phyloP scores from a whole-genome alignment of 2,797 vertebrate species.

The Anisognathus igniventris region DNA sequence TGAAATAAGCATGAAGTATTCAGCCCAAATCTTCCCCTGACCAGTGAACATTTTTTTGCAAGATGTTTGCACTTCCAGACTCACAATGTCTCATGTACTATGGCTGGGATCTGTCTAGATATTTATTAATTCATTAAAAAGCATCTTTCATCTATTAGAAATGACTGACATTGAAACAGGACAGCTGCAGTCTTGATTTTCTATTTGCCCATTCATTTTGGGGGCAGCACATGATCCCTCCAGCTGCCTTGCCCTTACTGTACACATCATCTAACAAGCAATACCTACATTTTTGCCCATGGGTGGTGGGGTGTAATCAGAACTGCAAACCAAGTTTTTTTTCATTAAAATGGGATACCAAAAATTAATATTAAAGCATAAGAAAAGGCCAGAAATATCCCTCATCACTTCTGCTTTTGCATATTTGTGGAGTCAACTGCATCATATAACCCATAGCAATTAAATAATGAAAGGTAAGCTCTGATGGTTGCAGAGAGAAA shows the following conservation, averaged over 20 bases:
- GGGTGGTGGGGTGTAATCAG: not conserved
- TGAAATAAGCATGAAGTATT: not conserved
- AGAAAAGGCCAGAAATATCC: not conserved
- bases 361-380: not conserved
- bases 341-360: not conserved
- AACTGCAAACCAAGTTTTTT: not conserved
- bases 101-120: not conserved
- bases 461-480: not conserved
- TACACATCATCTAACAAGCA: not conserved
- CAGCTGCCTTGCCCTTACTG: not conserved
- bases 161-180: not conserved
- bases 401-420: rapidly evolving
- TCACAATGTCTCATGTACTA: rapidly evolving
- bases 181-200: not conserved
- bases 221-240: not conserved
- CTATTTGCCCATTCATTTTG: not conserved
- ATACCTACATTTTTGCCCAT: not conserved
- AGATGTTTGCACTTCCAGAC: not conserved
- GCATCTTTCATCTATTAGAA: not conserved
- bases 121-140: not conserved
- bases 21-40: not conserved
- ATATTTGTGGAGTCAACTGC: not conserved
- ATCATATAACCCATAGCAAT: not conserved
- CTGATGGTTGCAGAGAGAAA: not conserved
- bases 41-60: not conserved